phyloP scores from a whole-genome alignment of 2,888 invertebrate species.

The Blastobasis adustella region DNA sequence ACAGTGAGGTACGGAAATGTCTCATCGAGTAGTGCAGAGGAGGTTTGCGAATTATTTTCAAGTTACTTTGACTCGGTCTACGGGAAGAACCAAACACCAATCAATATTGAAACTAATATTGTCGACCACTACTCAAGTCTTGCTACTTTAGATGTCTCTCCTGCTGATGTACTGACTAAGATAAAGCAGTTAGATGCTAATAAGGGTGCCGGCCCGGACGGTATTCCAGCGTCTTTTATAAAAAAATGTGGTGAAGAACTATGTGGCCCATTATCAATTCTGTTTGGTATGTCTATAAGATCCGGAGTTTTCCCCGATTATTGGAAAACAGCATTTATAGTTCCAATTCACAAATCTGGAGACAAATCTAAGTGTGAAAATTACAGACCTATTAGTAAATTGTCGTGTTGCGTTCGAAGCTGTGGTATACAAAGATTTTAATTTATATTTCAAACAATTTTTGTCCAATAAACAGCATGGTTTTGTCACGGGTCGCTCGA shows the following conservation, averaged over 20 bases:
- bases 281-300: too few relatives aligned
- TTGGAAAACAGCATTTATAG: not conserved
- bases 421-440: too few relatives aligned
- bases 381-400: not conserved
- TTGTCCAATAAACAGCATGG: not conserved
- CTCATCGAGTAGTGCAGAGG: not conserved
- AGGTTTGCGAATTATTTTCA: constrained; percentile 9
- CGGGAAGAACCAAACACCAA: constrained; percentile 24
- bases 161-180: not conserved
- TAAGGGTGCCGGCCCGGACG: not conserved
- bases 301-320: too few relatives aligned
- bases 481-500: not conserved
- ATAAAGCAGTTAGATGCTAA: not conserved
- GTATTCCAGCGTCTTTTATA: not conserved
- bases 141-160: too few relatives aligned
- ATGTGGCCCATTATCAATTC: not conserved
- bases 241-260: not conserved
- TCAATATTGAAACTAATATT: too few relatives aligned
- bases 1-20: not conserved
- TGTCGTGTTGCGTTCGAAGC: not conserved
- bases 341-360: not conserved
- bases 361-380: not conserved
- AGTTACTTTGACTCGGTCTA: constrained; percentile 7
- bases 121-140: too few relatives aligned
- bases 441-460: too few relatives aligned